Conservation (phyloP, 2,888 invertebrate species). For the Zhuqinia jingwanae region DNA sequence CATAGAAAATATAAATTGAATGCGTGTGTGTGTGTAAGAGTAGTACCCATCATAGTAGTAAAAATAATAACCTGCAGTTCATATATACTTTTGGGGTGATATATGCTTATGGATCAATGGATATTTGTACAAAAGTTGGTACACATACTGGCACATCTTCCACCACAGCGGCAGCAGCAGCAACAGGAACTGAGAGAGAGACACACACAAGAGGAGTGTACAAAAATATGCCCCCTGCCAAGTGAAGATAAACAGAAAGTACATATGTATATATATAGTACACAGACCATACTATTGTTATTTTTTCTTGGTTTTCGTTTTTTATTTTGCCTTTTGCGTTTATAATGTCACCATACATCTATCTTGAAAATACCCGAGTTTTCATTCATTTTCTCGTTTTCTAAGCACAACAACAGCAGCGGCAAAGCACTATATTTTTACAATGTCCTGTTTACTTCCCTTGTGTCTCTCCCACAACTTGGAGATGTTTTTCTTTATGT, state of each 20-base stretch:
- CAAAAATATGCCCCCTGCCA: constrained; percentile 62
- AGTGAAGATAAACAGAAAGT: constrained; percentile 67
- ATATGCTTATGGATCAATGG: no score
- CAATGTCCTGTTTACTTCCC: neutral
- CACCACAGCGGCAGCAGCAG: neutral
- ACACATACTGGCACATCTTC: neutral
- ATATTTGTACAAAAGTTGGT: neutral
- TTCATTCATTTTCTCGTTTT: constrained; percentile 40
- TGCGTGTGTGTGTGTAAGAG: neutral
- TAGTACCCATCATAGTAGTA: neutral
- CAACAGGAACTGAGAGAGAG: constrained; percentile 42
- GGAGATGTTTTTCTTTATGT: neutral
- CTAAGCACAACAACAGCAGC: no score
- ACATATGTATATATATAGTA: no score
- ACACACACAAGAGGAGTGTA: constrained; percentile 24
- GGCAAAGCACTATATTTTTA: neutral
- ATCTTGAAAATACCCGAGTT: neutral
- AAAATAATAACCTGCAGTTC: neutral
- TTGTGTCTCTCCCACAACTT: neutral
- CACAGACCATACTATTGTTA: no score
- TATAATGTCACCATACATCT: neutral
- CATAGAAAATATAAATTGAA: neutral
- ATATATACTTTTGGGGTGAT: no score
- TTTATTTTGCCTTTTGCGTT: constrained; percentile 47
- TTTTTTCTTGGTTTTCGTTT: constrained; percentile 50